phyloP scores from a whole-genome alignment of 92 coral and sea anemone species.

The Isaurus tuberculatus region DNA sequence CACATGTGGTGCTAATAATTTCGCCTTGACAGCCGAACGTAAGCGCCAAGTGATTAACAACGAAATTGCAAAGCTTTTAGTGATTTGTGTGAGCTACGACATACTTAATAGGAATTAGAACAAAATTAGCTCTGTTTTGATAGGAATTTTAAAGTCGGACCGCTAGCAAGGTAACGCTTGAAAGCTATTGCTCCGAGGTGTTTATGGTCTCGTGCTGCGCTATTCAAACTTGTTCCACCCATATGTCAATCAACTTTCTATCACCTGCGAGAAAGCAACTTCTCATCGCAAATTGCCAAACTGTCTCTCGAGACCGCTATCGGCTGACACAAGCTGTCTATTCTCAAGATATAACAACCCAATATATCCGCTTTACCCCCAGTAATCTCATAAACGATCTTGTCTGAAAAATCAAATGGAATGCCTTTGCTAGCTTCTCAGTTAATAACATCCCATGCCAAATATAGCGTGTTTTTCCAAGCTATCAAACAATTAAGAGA shows the following conservation, averaged over 20 bases:
- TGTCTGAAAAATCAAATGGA: slow-evolving; percentile 47
- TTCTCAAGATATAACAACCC: slow-evolving; percentile 57
- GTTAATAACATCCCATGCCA: slow-evolving; percentile 84
- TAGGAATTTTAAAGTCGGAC: slow-evolving; percentile 37
- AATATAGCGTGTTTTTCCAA: slow-evolving; percentile 98
- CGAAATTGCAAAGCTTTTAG: slow-evolving; percentile 7
- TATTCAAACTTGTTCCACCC: slow-evolving; percentile 92
- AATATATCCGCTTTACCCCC: slow-evolving; percentile 51
- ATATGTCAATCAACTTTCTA: slow-evolving; percentile 83
- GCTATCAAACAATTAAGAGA: slow-evolving; percentile 98
- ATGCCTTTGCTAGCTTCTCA: slow-evolving; percentile 58
- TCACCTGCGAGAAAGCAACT: slow-evolving; percentile 91
- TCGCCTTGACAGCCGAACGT: slow-evolving; percentile 62
- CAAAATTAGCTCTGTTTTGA: slow-evolving; percentile 35
- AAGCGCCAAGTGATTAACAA: slow-evolving; percentile 19
- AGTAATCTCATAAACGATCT: slow-evolving; percentile 56
- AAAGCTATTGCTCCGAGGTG: slow-evolving; percentile 94
- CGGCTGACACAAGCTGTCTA: slow-evolving; percentile 61
- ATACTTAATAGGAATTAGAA: slow-evolving; percentile 20
- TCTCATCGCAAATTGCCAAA: slow-evolving; percentile 63
- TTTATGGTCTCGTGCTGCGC: slow-evolving; percentile 89
- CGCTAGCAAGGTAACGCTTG: slow-evolving; percentile 60
- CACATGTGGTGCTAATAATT: slow-evolving; percentile 85
- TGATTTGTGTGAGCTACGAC: slow-evolving; percentile 4
- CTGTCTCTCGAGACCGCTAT: slow-evolving; percentile 58